phyloP scores from a whole-genome alignment of 2,113 vertebrate genomes.

The Zingel zingel region DNA sequence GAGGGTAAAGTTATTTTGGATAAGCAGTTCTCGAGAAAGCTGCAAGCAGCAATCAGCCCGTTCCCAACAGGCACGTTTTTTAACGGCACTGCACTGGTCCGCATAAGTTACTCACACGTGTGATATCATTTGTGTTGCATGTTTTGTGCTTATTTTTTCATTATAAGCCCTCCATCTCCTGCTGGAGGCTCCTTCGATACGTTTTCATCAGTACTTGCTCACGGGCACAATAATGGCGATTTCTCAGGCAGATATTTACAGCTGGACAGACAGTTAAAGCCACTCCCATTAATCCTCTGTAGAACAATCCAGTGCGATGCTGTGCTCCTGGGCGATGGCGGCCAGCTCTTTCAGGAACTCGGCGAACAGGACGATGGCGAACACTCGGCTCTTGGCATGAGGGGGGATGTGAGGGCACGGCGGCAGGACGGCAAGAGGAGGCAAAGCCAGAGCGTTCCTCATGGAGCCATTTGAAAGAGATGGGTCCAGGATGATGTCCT shows the following conservation, averaged over 20 bases:
- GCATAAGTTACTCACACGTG: neutral
- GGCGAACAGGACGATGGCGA: conserved; percentile 90
- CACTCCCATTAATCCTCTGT: conserved; percentile 24
- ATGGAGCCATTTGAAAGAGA: conserved; percentile 76
- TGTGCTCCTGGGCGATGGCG: conserved; percentile 86
- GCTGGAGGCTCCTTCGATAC: neutral
- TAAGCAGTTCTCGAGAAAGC: no score
- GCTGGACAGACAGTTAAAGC: neutral
- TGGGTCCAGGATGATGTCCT: conserved; percentile 72
- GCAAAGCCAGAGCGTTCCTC: conserved; percentile 67
- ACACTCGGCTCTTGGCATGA: conserved; percentile 86
- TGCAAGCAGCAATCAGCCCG: no score
- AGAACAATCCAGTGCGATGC: conserved; percentile 52
- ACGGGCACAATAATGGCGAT: neutral
- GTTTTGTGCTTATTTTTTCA: conserved; percentile 16
- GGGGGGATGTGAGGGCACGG: conserved; percentile 84
- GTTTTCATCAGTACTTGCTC: neutral
- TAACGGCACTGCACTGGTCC: no score
- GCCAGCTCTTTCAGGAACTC: conserved; percentile 98
- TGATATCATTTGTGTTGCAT: neutral
- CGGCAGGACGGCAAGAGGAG: conserved; percentile 76
- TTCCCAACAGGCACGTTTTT: no score
- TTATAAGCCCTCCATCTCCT: neutral
- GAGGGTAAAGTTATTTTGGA: no score
- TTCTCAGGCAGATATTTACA: neutral